Evolutionary conservation across 1,140 invertebrate genomes (phyloP).

Genomic region (Drosophila saltans): DNA sequence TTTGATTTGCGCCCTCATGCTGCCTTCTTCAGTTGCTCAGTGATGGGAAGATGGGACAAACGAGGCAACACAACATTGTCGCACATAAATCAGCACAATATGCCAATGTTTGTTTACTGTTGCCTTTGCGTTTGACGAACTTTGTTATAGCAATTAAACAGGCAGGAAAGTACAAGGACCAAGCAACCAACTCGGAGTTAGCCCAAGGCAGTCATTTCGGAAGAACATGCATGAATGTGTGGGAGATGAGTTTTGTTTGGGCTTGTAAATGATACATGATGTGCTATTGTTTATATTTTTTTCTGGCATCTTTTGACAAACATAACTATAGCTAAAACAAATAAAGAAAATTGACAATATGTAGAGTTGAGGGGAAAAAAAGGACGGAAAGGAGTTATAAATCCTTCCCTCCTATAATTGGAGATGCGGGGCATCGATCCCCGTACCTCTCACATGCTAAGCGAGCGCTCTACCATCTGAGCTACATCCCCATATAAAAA

Average conservation of each 20-base stretch:
- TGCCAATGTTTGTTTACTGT: conserved; percentile 82
- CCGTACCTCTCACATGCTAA: conserved; percentile 93
- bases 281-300: conserved; percentile 82
- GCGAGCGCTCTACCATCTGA: conserved; percentile 92
- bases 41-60: neutral
- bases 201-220: conserved; percentile 20
- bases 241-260: conserved; percentile 20
- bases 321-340: conserved; percentile 25
- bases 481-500: conserved; percentile 63
- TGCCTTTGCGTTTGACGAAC: conserved; percentile 65
- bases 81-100: conserved; percentile 83
- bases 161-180: conserved; percentile 46
- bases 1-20: conserved; percentile 64
- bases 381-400: neutral
- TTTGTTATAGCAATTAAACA: conserved; percentile 82
- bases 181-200: neutral
- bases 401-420: conserved; percentile 37
- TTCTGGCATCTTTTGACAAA: conserved; percentile 69
- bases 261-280: conserved; percentile 81
- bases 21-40: neutral
- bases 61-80: conserved; percentile 66
- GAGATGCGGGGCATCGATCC: conserved; percentile 91
- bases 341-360: too few relatives aligned
- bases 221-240: conserved; percentile 16
- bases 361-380: too few relatives aligned